phyloP scores from a whole-genome alignment of 2,888 invertebrate genomes.

The Drosophila mimetica region DNA sequence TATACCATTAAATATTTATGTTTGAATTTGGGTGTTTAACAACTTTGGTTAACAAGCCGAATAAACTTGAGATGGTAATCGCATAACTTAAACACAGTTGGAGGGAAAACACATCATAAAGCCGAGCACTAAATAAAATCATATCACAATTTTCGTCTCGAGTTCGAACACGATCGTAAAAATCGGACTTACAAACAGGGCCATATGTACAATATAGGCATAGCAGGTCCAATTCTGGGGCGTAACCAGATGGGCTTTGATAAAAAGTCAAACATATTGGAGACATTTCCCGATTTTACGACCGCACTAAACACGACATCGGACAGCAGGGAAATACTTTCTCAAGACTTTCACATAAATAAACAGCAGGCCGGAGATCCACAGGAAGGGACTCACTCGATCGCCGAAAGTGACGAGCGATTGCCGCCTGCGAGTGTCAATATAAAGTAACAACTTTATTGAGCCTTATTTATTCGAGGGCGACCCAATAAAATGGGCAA shows the following conservation, averaged over 20 bases:
- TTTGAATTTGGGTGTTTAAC: conserved; percentile 6
- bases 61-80: conserved; percentile 11
- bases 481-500: conserved; percentile 82
- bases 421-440: conserved; percentile 82
- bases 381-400: conserved; percentile 36
- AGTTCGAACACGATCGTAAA: conserved; percentile 65
- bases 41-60: conserved; percentile 12
- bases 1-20: conserved; percentile 13
- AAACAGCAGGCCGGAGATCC: conserved; percentile 37
- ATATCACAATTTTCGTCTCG: conserved; percentile 36
- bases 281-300: conserved; percentile 64
- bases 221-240: conserved; percentile 27
- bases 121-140: conserved; percentile 55
- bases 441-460: conserved; percentile 85
- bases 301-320: conserved; percentile 57
- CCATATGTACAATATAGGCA: conserved; percentile 3
- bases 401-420: conserved; percentile 73
- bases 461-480: conserved; percentile 84
- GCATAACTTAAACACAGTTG: conserved; percentile 3
- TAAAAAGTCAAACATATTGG: conserved; percentile 59
- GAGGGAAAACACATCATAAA: conserved; percentile 28
- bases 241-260: conserved; percentile 34
- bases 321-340: conserved; percentile 62
- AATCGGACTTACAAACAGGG: conserved; percentile 44
- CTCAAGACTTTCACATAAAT: conserved; percentile 72